These are phyloP conservation scores for Ctenopoma multispine DNA, from an alignment of 2,797 vertebrate genomes.

Conservation along the genomic window DNA sequence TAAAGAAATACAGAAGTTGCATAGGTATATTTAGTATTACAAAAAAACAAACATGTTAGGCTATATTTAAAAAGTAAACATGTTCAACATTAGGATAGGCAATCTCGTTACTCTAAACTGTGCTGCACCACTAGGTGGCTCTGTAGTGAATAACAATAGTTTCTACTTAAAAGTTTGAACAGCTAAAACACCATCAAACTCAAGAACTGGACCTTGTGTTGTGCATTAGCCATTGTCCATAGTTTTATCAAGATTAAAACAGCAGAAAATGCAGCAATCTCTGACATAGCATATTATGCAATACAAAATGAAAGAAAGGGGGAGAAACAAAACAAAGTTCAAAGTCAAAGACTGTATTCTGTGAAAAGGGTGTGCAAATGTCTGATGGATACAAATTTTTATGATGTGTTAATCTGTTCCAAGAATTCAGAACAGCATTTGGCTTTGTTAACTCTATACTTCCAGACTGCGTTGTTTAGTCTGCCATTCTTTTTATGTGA, in stretches of 20 bases:
- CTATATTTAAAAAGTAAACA: neutral
- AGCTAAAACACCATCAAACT: neutral
- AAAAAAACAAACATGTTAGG: too few species aligned
- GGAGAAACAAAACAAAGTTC: conserved; percentile 11
- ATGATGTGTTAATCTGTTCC: conserved; percentile 1
- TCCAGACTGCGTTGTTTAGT: neutral
- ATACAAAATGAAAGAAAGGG: conserved; percentile 46
- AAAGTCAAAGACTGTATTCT: conserved; percentile 30
- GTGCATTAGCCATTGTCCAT: neutral
- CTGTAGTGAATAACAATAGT: neutral
- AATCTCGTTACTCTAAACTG: neutral
- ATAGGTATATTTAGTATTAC: neutral
- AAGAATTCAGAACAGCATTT: neutral
- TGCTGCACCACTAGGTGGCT: conserved; percentile 19
- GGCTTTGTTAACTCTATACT: neutral
- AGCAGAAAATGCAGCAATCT: conserved; percentile 6
- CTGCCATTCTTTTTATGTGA: neutral
- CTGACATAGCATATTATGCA: conserved; percentile 41
- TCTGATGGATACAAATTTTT: conserved; percentile 7
- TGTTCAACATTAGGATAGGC: neutral
- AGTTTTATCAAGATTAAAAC: neutral
- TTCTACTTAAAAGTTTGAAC: neutral
- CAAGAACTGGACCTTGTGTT: neutral
- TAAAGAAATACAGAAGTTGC: neutral
- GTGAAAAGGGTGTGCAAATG: neutral